Evolutionary conservation across 2,888 invertebrate species (phyloP), one percentile per base, ranked within the genome.

Genomic region (Macaria liturata): DNA sequence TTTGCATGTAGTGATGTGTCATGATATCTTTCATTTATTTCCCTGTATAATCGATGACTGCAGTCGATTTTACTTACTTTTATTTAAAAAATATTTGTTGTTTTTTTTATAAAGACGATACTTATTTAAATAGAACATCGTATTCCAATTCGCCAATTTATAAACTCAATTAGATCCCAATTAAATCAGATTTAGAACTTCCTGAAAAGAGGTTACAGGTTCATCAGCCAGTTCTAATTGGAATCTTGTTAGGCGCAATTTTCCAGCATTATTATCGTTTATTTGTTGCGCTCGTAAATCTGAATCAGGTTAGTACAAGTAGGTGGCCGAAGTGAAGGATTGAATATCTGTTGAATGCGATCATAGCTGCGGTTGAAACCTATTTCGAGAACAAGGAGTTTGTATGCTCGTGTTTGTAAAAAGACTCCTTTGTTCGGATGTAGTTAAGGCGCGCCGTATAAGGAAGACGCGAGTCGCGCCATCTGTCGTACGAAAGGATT

Each of bases 381-480:
- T 75, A 71, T 66, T 68, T 67, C 61, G 32, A 67, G 62, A 67
- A 61, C 57, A 63, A 64, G 49, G 60, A 53, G 55, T 50, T 39
- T 54, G 62, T 62, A 64, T 20, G 20, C 20, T 20, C 20, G 20
- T 20, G 20, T 20, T 20, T 34, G 66, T 67, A 64, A 63, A 69
- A 69, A 68, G 58, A 48, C 32, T 68, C 68, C 70, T 76, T 77
- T 78, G 78, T 78, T 70, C 69, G 57, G 66, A 68, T 46, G 49
- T 62, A 57, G 49, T 62, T 61, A 66, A 62, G 59, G 55, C 64
- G 65, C 69, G 67, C 85, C 86, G 79, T 82, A 84, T 86, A 85
- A 86, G 88, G 89, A 88, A 88, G 89, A 84, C 76, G 74, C 76
- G 69, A 70, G 74, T 72, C 78, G 79, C 88, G 89, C 90, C 90